phyloP scores from a whole-genome alignment of 2,888 invertebrate species.

The Cylindroiulus punctatus region DNA sequence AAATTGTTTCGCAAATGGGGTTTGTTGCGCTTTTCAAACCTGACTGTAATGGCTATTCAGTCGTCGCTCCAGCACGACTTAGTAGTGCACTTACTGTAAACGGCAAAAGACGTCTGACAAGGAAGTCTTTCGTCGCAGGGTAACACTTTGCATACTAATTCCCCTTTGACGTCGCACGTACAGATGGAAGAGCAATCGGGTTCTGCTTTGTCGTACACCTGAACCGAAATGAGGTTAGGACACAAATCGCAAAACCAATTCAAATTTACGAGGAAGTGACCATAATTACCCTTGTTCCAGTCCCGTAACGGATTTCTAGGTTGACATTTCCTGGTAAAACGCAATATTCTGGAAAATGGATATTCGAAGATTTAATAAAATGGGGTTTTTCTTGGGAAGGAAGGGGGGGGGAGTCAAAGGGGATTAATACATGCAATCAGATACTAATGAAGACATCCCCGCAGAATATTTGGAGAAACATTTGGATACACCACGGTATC shows the following conservation, averaged over 20 bases:
- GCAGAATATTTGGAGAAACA: too few relatives aligned
- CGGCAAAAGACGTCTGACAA: slow-evolving; percentile 59
- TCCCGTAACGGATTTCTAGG: slow-evolving; percentile 48
- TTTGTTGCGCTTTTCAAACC: neutral
- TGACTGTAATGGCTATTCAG: neutral
- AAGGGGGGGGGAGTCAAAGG: too few relatives aligned
- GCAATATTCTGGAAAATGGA: slow-evolving; percentile 49
- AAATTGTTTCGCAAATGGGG: slow-evolving; percentile 14
- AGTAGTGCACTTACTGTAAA: slow-evolving; percentile 58
- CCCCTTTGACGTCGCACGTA: slow-evolving; percentile 80
- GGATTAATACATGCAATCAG: too few relatives aligned
- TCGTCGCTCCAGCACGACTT: neutral
- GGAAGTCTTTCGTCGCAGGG: slow-evolving; percentile 55
- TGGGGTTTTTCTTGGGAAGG: too few relatives aligned
- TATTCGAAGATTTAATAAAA: too few relatives aligned
- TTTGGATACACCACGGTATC: too few relatives aligned
- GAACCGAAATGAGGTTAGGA: neutral
- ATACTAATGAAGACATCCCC: too few relatives aligned
- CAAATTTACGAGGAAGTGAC: neutral
- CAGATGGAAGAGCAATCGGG: slow-evolving; percentile 91
- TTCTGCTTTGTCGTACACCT: slow-evolving; percentile 85
- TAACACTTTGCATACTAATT: slow-evolving; percentile 67
- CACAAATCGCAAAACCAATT: neutral
- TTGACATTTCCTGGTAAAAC: slow-evolving; percentile 40
- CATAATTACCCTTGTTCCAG: slow-evolving; percentile 49